Base-by-base conservation (phyloP, 2,797 vertebrate genomes). In the Tamandua tetradactyla region DNA sequence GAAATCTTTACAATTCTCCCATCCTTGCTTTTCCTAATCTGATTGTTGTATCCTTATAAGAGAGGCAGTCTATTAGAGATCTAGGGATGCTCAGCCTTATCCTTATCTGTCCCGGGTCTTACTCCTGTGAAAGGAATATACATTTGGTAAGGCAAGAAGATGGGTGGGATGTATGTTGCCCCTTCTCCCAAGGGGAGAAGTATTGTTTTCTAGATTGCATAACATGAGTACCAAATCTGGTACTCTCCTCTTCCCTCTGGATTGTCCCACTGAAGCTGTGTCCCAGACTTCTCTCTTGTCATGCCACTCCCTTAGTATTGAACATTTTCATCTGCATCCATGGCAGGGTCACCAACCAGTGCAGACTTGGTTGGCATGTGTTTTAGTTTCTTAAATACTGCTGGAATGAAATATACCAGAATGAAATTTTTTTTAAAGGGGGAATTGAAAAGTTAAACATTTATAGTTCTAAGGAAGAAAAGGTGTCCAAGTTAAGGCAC, bases 21-120 rank as follows among this genome's bases (percentile, higher is more conserved):
- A 42, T 84, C 76, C 66, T 81, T 20, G 84, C 68, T 44, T 78
- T 47, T 74, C 61, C 79, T 49, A 71, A 71, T 27, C 59, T 64
- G 15, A 11, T 49, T 20, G 27, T 49, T n/a, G n/a, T 84, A 10
- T 91, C 89, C 93, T 84, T 82, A 61, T 83, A 79, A 92, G 81
- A 91, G 71, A 90, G 72, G 83, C 94, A 84, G 87, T 89, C 79
- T 91, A 9, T 62, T 72, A 61, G 66, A 91, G 92, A 87, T 49
- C 72, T n/a, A 57, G 55, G 80, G 59, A 79, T 94, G 66, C 72
- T 80, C 27, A 55, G 91, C 89, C 95, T 93, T 94, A 87, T 84
- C 88, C 61, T 84, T 44, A 75, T 91, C 55, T 69, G 68, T 75
- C 66, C 88, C 92, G 68, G 71, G 25, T 64, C 84, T 87, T 37